Evolutionary conservation across 2,113 vertebrate genomes (phyloP).

Genomic region (Varanus komodoensis): DNA sequence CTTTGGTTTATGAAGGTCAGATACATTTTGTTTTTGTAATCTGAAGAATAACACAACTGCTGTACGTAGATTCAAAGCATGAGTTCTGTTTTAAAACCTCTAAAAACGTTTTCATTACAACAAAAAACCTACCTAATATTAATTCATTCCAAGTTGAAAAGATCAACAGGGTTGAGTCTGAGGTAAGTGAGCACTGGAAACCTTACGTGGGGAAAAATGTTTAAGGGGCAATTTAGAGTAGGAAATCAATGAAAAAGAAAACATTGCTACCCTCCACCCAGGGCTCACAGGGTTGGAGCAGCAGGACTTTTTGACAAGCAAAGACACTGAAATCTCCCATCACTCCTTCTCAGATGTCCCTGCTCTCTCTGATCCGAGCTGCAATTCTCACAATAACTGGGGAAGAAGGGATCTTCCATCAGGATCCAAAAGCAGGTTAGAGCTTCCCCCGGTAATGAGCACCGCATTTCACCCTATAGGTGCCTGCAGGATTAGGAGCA

Average conservation of each 20-base stretch:
- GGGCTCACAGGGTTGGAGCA: too few relatives aligned
- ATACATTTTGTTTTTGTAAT: not conserved
- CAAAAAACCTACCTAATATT: not conserved
- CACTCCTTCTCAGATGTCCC: too few relatives aligned
- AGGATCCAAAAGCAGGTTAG: too few relatives aligned
- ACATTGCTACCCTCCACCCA: not conserved
- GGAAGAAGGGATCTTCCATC: too few relatives aligned
- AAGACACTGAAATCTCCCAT: too few relatives aligned
- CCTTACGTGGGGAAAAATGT: not conserved
- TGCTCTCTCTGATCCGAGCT: too few relatives aligned
- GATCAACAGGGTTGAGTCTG: not conserved
- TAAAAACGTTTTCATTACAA: not conserved
- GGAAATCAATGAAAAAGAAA: not conserved
- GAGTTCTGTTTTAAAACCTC: not conserved
- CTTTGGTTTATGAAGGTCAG: not conserved
- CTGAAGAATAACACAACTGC: not conserved
- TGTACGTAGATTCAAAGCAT: not conserved
- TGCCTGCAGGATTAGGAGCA: too few relatives aligned
- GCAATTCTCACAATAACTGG: too few relatives aligned
- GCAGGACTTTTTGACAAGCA: too few relatives aligned
- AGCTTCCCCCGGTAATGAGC: too few relatives aligned
- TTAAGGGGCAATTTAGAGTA: not conserved
- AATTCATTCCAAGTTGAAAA: not conserved
- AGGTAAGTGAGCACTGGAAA: not conserved
- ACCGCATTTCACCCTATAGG: too few relatives aligned